phyloP scores from a whole-genome alignment of 2,113 vertebrate species.

The Grammomys surdaster region DNA sequence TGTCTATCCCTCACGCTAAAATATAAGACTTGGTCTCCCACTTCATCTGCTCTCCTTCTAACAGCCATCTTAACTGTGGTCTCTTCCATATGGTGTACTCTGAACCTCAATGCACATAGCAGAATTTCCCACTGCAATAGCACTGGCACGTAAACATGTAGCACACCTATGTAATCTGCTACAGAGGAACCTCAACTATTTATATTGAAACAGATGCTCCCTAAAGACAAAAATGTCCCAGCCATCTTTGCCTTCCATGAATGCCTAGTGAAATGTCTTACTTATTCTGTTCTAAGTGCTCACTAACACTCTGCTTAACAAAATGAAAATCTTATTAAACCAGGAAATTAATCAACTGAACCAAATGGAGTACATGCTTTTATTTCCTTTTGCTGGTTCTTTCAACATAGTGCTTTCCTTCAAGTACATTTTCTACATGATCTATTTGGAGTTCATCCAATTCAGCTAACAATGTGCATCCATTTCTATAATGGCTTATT shows the following conservation, averaged over 20 bases:
- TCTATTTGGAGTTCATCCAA: constrained; percentile 49
- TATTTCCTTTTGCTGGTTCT: constrained; percentile 30
- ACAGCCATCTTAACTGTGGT: background rate
- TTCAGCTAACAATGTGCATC: background rate
- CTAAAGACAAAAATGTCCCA: constrained; percentile 28
- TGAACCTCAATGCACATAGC: background rate
- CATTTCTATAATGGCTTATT: background rate
- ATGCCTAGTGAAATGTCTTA: background rate
- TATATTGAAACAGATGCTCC: constrained; percentile 16
- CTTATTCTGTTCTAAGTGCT: background rate
- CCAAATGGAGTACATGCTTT: background rate
- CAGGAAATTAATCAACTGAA: constrained; percentile 45
- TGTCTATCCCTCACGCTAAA: background rate
- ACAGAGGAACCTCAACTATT: background rate
- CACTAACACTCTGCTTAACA: constrained; percentile 24
- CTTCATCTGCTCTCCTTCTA: background rate
- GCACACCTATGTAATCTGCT: background rate
- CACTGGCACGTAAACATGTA: background rate
- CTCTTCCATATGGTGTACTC: background rate
- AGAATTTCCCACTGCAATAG: background rate
- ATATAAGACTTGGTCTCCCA: constrained; percentile 19
- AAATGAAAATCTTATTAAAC: constrained; percentile 55
- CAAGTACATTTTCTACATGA: constrained; percentile 45
- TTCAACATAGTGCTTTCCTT: constrained; percentile 15
- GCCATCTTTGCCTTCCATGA: constrained; percentile 29